Evolutionary conservation across 2,888 invertebrate genomes (phyloP), one percentile per base, ranked within the genome.

Genomic region (Seira musarum): DNA sequence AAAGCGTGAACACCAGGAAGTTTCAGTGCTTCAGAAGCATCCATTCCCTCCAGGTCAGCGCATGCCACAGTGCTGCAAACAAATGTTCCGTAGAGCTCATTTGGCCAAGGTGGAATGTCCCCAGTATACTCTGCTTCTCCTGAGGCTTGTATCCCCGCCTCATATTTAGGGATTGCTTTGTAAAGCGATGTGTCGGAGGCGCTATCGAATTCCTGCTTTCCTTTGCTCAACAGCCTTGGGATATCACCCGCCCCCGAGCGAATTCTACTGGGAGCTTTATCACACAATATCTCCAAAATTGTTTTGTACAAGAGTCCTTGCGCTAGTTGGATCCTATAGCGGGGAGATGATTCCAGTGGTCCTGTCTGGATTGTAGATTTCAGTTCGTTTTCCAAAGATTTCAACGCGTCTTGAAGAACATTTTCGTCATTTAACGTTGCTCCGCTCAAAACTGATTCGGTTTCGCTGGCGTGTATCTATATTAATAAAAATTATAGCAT

Each of bases 71-170:
- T 87, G 68, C 88, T 87, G 3, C 88, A 80, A 15, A 89, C 89
- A 81, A 89, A 88, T 0, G 88, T 88, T 15, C 88, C 89, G 83
- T 87, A 87, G 17, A 89, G 87, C 76, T 89, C 88, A 1, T 87
- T 87, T 19, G 87, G 87, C 0, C n/a, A 30, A 1, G 82, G 68
- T 15, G 81, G 65, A 19, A 87, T 87, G 24, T 82, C 82, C 87
- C 94, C 93, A 22, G 93, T 90, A 88, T 94, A 96, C 75, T 92
- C 91, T 0, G 94, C 94, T 88, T 95, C 94, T 0, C 96, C 96
- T 93, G 91, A 24, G 91, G 88, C n/a, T 90, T 83, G 0, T 93
- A 93, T 89, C 95, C 95, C 30, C 94, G 85, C 88, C 96, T 96
- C 0, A 92, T 91, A 13, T 95, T 89, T 0, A 95, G 93, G 95